Evolutionary conservation across 2,888 invertebrate genomes (phyloP).

Genomic region (Thymelicus acteon): DNA sequence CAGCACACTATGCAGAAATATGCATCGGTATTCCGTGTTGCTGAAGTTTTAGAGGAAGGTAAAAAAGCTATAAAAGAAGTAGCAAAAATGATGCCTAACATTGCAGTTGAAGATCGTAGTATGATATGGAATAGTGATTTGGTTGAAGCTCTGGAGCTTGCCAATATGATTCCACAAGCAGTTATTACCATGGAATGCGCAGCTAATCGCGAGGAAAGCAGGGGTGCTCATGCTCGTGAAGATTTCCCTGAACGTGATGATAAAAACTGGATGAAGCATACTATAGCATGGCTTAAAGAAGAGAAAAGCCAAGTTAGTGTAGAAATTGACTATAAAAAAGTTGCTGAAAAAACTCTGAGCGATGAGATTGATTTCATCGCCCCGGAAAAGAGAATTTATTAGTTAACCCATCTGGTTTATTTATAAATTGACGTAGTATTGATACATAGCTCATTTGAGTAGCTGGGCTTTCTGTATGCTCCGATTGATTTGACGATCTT

Average conservation of each 20-base stretch:
- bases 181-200: not conserved
- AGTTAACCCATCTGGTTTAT: too few species aligned
- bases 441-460: too few species aligned
- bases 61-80: not conserved
- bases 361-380: slow-evolving; percentile 4
- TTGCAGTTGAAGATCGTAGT: not conserved
- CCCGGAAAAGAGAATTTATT: too few species aligned
- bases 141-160: slow-evolving; percentile 12
- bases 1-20: slow-evolving; percentile 1
- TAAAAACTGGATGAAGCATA: slow-evolving; percentile 7
- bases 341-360: slow-evolving; percentile 4
- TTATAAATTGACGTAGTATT: too few species aligned
- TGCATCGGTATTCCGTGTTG: slow-evolving; percentile 2
- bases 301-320: slow-evolving; percentile 4
- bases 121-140: slow-evolving; percentile 2
- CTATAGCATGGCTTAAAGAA: slow-evolving; percentile 1
- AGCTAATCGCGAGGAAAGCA: not conserved
- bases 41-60: slow-evolving; percentile 5
- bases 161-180: not conserved
- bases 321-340: slow-evolving; percentile 4
- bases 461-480: too few species aligned
- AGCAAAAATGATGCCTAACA: too few species aligned
- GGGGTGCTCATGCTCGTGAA: slow-evolving; percentile 6
- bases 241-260: slow-evolving; percentile 14
- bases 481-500: too few species aligned